A percentile compares a stretch with the other conserved stretches of the same genome.
Evolutionary conservation across 1,140 invertebrate species (phyloP).

Genomic region (Bradynema listronoti): DNA sequence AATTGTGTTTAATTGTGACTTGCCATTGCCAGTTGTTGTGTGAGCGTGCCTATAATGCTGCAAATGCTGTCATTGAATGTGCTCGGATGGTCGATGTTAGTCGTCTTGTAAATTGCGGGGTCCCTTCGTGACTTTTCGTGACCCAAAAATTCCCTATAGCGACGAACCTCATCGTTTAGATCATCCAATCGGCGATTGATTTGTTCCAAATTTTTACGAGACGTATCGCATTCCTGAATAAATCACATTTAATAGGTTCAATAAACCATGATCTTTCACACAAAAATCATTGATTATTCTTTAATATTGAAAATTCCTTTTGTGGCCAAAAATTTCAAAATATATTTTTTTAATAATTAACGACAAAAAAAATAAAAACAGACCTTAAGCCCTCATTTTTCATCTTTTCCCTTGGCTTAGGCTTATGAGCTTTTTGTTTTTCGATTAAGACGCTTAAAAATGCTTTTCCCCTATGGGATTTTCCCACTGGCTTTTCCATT

Average conservation of each 20-base stretch:
- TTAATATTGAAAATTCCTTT: background rate
- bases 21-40: constrained; percentile 26
- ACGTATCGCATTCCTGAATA: constrained; percentile 31
- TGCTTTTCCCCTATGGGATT: no score
- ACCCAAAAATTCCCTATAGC: constrained; percentile 30
- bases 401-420: background rate
- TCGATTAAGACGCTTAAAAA: background rate
- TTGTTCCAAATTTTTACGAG: constrained; percentile 23
- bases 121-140: constrained; percentile 32
- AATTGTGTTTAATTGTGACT: background rate
- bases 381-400: background rate
- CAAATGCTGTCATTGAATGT: constrained; percentile 28
- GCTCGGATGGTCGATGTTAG: constrained; percentile 21
- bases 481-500: background rate
- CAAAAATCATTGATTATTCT: background rate
- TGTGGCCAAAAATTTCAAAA: background rate
- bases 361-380: background rate
- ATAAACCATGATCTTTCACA: background rate
- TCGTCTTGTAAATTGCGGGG: constrained; percentile 31
- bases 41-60: constrained; percentile 24
- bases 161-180: constrained; percentile 26
- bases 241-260: background rate
- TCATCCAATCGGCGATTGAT: constrained; percentile 28
- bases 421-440: background rate
- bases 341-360: background rate